A percentile compares a stretch with the other conserved stretches of the same genome.
These are phyloP conservation scores for Frankliniella fusca DNA, from an alignment of 2,888 invertebrate genomes.

Conservation along the genomic window DNA sequence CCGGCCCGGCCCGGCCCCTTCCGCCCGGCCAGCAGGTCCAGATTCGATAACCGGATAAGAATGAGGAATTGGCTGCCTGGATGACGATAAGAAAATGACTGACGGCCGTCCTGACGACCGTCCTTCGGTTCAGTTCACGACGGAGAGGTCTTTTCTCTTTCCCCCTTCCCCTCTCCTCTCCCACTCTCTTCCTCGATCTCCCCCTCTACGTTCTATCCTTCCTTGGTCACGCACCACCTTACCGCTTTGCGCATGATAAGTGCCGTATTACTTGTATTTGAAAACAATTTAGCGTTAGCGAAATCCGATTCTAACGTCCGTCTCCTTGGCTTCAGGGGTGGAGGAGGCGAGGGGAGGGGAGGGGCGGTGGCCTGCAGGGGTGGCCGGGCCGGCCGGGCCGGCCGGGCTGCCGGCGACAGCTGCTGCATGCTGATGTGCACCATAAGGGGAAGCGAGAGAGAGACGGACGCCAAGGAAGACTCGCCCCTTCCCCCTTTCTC, in stretches of 20 bases:
- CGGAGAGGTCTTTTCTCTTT: too few species aligned
- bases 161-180: too few species aligned
- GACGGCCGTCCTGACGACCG: background rate
- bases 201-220: too few species aligned
- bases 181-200: too few species aligned
- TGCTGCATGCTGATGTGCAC: conserved; percentile 23
- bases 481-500: background rate
- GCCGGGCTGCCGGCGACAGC: conserved; percentile 13
- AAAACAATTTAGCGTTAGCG: conserved; percentile 9
- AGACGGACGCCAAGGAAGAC: background rate
- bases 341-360: background rate
- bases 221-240: background rate
- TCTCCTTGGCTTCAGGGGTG: background rate
- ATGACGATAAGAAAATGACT: background rate
- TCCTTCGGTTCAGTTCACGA: too few species aligned
- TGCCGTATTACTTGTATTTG: conserved; percentile 15
- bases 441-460: background rate
- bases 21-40: background rate
- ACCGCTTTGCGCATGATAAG: conserved; percentile 1
- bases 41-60: background rate
- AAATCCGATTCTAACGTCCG: conserved; percentile 2
- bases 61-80: conserved; percentile 7
- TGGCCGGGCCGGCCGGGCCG: background rate
- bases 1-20: background rate
- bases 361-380: background rate